A percentile compares a stretch with the other conserved stretches of the same genome.
Evolutionary conservation across 2,888 invertebrate genomes (phyloP).

Genomic region (Hypselothyrea guttata): DNA sequence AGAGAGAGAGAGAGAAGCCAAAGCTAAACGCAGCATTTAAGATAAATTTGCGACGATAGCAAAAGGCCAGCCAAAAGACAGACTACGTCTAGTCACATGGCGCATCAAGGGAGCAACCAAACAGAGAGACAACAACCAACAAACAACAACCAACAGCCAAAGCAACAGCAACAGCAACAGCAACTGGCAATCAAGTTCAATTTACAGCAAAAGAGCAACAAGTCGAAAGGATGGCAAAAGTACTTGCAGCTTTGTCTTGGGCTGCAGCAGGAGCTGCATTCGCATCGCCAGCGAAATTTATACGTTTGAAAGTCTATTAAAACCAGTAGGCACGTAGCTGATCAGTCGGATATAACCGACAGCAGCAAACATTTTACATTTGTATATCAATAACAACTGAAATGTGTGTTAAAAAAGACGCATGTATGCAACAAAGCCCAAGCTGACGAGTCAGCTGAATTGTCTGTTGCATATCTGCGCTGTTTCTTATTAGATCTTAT

Average conservation of each 20-base stretch:
- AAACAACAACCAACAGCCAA: constrained; percentile 5
- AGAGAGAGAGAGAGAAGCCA: constrained; percentile 30
- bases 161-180: constrained; percentile 12
- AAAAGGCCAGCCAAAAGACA: constrained; percentile 18
- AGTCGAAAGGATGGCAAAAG: constrained; percentile 25
- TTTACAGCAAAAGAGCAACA: constrained; percentile 69
- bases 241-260: background rate
- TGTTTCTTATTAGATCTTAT: too few relatives aligned
- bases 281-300: background rate
- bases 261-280: background rate
- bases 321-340: too few relatives aligned
- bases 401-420: too few relatives aligned
- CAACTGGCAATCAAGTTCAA: constrained; percentile 69
- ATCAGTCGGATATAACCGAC: too few relatives aligned
- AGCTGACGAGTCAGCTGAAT: too few relatives aligned
- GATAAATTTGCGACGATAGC: constrained; percentile 71
- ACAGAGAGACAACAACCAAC: constrained; percentile 1
- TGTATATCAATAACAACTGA: too few relatives aligned
- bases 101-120: background rate
- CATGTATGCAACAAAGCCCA: too few relatives aligned
- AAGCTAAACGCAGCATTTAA: constrained; percentile 72
- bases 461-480: too few relatives aligned
- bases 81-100: background rate
- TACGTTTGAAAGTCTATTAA: too few relatives aligned
- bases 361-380: too few relatives aligned